Conservation (phyloP, 2,797 vertebrate genomes). For the Microctenopoma stevenorrisi region DNA sequence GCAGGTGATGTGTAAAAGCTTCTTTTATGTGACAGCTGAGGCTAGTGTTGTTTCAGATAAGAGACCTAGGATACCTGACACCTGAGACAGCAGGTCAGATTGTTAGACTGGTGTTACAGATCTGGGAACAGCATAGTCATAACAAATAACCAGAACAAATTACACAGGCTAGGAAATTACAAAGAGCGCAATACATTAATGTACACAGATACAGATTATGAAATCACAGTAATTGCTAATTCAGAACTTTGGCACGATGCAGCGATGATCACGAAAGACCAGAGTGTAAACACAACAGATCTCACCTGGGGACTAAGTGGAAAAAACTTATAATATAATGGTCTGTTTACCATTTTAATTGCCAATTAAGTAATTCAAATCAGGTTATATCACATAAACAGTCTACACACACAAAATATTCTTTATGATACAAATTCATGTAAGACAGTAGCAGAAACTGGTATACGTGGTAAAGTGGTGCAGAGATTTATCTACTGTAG, state of each 20-base stretch:
- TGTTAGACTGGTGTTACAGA: background rate
- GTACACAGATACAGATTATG: background rate
- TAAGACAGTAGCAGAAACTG: background rate
- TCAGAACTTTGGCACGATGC: no score
- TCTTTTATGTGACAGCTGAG: slow-evolving; percentile 6
- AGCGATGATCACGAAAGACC: no score
- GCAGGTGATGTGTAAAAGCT: background rate
- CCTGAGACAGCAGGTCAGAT: slow-evolving; percentile 2
- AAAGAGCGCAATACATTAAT: background rate
- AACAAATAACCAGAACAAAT: background rate
- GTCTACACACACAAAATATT: no score
- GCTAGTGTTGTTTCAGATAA: slow-evolving; percentile 9
- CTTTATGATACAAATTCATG: no score
- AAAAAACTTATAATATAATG: no score
- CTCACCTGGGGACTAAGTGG: no score
- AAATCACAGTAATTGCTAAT: no score
- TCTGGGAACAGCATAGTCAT: slow-evolving; percentile 9
- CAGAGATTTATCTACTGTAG: background rate
- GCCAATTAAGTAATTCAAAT: no score
- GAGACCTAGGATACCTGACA: slow-evolving; percentile 14
- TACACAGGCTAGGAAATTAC: background rate
- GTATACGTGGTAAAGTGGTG: background rate
- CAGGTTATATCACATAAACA: no score
- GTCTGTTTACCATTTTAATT: no score
- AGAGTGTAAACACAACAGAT: no score